Conservation (phyloP, 2,113 vertebrate species). For the Myrmophylax atrothorax region DNA sequence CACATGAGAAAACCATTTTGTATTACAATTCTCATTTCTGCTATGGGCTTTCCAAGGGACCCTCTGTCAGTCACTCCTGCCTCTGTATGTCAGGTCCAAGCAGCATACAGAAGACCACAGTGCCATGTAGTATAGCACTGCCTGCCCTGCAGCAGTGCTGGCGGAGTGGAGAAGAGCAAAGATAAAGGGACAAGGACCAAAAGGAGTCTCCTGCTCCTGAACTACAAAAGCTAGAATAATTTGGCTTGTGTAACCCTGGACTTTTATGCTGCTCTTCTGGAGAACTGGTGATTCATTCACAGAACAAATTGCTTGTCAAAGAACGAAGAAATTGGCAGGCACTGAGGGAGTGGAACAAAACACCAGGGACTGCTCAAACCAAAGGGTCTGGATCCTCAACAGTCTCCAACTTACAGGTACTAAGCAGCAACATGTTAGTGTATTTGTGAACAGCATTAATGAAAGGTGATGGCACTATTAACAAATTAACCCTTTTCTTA, state of each 20-base stretch:
- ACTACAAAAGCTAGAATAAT: background rate
- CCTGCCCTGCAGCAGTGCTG: background rate
- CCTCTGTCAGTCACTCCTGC: background rate
- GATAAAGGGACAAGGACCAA: background rate
- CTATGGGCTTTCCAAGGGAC: background rate
- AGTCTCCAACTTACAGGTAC: background rate
- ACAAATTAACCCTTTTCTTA: background rate
- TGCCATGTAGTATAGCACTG: background rate
- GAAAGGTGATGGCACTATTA: background rate
- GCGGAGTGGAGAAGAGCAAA: background rate
- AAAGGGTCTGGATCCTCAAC: background rate
- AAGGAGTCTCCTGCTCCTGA: background rate
- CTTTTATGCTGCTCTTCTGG: background rate
- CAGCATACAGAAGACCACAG: fast-evolving
- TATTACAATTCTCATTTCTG: background rate
- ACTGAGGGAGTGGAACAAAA: background rate
- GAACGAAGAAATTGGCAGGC: background rate
- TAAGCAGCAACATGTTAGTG: fast-evolving
- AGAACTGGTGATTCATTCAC: background rate
- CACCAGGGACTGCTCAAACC: background rate
- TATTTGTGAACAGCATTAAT: background rate
- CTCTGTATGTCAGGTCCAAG: background rate
- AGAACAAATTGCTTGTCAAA: background rate
- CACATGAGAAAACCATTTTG: background rate
- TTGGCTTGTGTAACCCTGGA: background rate